Evolutionary conservation across 2,113 vertebrate species (phyloP).

Genomic region (Cebidichthys violaceus): DNA sequence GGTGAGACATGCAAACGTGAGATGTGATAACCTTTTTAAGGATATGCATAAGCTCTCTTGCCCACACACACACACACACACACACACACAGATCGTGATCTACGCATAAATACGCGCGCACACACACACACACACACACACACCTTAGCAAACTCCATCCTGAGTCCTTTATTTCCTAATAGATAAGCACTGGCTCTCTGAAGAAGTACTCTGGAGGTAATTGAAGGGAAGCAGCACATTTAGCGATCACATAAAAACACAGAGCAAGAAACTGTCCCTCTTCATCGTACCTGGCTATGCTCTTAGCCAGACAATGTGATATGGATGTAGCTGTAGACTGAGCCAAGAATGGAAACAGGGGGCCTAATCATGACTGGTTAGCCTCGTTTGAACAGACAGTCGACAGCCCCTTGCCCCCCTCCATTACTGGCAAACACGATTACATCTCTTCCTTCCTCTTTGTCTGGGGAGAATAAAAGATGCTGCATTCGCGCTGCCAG

Average conservation of each 20-base stretch:
- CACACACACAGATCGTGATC: no score
- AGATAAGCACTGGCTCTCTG: slow-evolving; percentile 59
- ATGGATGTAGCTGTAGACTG: slow-evolving; percentile 39
- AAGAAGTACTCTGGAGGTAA: slow-evolving; percentile 68
- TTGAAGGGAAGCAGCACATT: slow-evolving; percentile 73
- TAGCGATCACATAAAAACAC: slow-evolving; percentile 57
- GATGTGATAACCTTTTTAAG: neutral
- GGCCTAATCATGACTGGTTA: slow-evolving; percentile 76
- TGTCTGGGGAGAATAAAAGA: slow-evolving; percentile 60
- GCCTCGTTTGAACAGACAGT: slow-evolving; percentile 74
- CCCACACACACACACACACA: neutral
- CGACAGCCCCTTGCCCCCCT: slow-evolving; percentile 71
- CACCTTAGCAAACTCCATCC: slow-evolving; percentile 18
- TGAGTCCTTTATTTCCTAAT: slow-evolving; percentile 52
- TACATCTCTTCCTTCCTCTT: slow-evolving; percentile 72
- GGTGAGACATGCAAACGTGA: slow-evolving; percentile 75
- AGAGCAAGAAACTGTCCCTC: slow-evolving; percentile 27
- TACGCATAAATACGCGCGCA: neutral
- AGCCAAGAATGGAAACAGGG: slow-evolving; percentile 70
- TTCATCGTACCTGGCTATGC: slow-evolving; percentile 55
- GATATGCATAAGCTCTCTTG: neutral
- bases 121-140: neutral
- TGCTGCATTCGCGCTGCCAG: slow-evolving; percentile 43
- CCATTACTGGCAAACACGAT: slow-evolving; percentile 82
- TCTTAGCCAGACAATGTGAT: slow-evolving; percentile 61